Base-by-base conservation (phyloP, 2,797 vertebrate genomes). In the Epinephelus malabaricus region DNA sequence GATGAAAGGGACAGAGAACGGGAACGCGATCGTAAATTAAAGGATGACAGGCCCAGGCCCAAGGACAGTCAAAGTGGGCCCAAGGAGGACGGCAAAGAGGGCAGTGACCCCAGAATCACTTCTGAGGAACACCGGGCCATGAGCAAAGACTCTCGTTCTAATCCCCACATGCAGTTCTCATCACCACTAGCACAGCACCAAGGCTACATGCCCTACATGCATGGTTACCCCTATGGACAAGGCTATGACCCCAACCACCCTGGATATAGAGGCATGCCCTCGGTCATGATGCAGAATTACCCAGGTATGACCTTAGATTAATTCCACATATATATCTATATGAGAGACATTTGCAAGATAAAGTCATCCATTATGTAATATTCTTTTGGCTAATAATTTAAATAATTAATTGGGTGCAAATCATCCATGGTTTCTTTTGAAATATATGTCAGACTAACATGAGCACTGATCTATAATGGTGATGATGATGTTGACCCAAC, bases 211-310 rank as follows among this genome's bases (percentile, higher is more conserved):
- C 97, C 97, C 69, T 99, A 98, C 89, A 97, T 99, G 97, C 97
- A 98, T 15, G 96, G 97, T 88, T 98, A 98, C 91, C 97, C 97
- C 75, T 99, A 99, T 83, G 97, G 97, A 93, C 97, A 98, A 92
- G 96, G 96, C 2, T 99, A 98, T 13, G 98, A 98, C 92, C 96
- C 98, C 87, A 97, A 84, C 93, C 97, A 99, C 88, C 97, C 98
- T 79, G 97, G 97, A 89, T 99, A 97, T 91, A 95, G 98, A 59
- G 95, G 96, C 85, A 96, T 99, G 96, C 97, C 98, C 62, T 95
- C 97, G 0, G 97, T 99, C 92, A 98, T 99, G 98, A 98, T 99
- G 98, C 98, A 97, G 92, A 98, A 97, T 87, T 99, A 98, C 93
- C 97, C 97, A 97, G 98, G 98, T 99, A 96, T 65, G 72, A 53